Conservation (phyloP, 2,888 invertebrate species). For the Herminia tarsipennalis region DNA sequence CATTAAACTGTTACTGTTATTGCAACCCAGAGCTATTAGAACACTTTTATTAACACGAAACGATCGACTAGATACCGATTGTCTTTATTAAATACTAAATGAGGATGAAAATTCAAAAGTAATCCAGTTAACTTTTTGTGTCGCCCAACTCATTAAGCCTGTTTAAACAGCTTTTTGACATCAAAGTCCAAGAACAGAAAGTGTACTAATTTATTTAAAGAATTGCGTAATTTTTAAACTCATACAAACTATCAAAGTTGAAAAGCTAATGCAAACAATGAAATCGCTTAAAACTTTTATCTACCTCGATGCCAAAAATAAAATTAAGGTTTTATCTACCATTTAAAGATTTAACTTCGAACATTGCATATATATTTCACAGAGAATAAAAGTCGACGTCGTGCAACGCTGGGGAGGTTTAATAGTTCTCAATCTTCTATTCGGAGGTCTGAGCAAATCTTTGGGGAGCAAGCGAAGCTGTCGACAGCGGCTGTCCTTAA, state of each 20-base stretch:
- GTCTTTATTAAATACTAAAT: slow-evolving; percentile 23
- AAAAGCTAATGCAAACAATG: slow-evolving; percentile 32
- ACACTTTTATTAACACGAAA: slow-evolving; percentile 36
- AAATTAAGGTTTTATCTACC: slow-evolving; percentile 37
- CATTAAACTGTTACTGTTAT: slow-evolving; percentile 57
- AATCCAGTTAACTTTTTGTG: no score
- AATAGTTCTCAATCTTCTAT: slow-evolving; percentile 66
- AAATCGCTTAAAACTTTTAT: slow-evolving; percentile 34
- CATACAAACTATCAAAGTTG: slow-evolving; percentile 27
- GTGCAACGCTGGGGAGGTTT: slow-evolving; percentile 50
- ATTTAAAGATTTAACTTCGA: slow-evolving; percentile 42
- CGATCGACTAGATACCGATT: slow-evolving; percentile 18
- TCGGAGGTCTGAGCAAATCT: slow-evolving; percentile 56
- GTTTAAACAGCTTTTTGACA: no score
- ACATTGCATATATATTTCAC: slow-evolving; percentile 46
- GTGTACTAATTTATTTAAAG: no score
- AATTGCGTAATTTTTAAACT: no score
- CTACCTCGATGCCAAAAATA: slow-evolving; percentile 21
- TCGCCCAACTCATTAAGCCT: no score
- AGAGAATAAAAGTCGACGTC: slow-evolving; percentile 44
- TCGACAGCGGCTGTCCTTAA: slow-evolving; percentile 34
- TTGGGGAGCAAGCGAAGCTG: slow-evolving; percentile 39
- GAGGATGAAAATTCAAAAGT: slow-evolving; percentile 5
- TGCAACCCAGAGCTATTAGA: slow-evolving; percentile 33
- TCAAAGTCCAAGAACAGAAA: no score